phyloP scores from a whole-genome alignment of 2,888 invertebrate genomes.

The Apotomis betuletana region DNA sequence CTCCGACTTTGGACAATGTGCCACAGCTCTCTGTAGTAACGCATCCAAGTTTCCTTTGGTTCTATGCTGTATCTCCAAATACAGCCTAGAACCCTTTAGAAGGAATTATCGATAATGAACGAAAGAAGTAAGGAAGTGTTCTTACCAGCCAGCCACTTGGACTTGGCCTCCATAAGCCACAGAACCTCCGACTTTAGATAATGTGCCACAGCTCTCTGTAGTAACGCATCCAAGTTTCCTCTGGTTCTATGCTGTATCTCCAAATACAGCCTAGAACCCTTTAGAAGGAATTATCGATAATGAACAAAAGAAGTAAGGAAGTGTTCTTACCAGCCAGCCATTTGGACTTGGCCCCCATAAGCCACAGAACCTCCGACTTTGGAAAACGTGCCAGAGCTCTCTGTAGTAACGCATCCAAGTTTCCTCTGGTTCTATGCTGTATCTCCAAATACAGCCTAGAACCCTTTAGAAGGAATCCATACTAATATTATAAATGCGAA shows the following conservation, averaged over 20 bases:
- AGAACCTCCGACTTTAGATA: constrained; percentile 59
- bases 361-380: constrained; percentile 85
- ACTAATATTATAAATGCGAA: no score
- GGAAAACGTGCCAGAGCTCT: constrained; percentile 94
- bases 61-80: constrained; percentile 82
- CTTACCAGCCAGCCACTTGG: constrained; percentile 96
- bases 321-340: constrained; percentile 92
- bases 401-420: constrained; percentile 94
- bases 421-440: constrained; percentile 92
- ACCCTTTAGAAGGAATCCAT: constrained; percentile 96
- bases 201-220: constrained; percentile 97
- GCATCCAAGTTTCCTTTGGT: constrained; percentile 95
- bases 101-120: constrained; percentile 96
- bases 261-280: constrained; percentile 91
- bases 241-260: constrained; percentile 87
- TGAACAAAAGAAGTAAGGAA: constrained; percentile 88
- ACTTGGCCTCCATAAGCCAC: constrained; percentile 99
- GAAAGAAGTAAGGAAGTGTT: constrained; percentile 81
- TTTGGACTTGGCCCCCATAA: constrained; percentile 98
- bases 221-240: constrained; percentile 93
- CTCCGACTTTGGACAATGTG: constrained; percentile 83
- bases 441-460: constrained; percentile 85
- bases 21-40: constrained; percentile 95
- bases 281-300: constrained; percentile 96
- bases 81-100: constrained; percentile 94